Evolutionary conservation across 2,888 invertebrate species (phyloP).

Genomic region (Caenorhabditis plicata): DNA sequence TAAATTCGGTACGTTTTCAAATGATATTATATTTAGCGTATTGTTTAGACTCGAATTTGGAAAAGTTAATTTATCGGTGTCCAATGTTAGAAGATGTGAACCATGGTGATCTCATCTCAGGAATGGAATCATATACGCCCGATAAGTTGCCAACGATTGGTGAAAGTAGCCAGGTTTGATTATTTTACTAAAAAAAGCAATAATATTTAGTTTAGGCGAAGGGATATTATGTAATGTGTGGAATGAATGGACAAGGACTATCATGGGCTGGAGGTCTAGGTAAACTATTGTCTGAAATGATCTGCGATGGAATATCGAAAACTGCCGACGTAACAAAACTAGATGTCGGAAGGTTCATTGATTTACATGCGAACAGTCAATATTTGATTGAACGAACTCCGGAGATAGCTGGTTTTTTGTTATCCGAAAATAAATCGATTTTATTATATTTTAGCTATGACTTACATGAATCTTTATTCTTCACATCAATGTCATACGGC

Average conservation of each 20-base stretch:
- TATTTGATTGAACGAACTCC: slow-evolving; percentile 86
- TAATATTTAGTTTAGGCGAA: too few species aligned
- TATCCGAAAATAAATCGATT: too few species aligned
- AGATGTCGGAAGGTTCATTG: slow-evolving; percentile 85
- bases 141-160: slow-evolving; percentile 95
- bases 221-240: slow-evolving; percentile 88
- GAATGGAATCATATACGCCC: slow-evolving; percentile 91
- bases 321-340: slow-evolving; percentile 79
- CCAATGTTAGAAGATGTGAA: slow-evolving; percentile 78
- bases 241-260: slow-evolving; percentile 94
- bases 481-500: slow-evolving; percentile 77
- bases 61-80: slow-evolving; percentile 81
- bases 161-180: slow-evolving; percentile 88
- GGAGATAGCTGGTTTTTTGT: too few species aligned
- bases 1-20: slow-evolving; percentile 76
- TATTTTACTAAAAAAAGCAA: too few species aligned
- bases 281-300: slow-evolving; percentile 79
- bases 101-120: slow-evolving; percentile 81
- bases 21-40: not conserved
- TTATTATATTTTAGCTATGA: slow-evolving; percentile 40
- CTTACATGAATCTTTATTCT: slow-evolving; percentile 72
- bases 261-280: slow-evolving; percentile 94
- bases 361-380: slow-evolving; percentile 89
- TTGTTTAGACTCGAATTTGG: slow-evolving; percentile 71
- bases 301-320: slow-evolving; percentile 75